phyloP scores from a whole-genome alignment of 1,140 invertebrate genomes.

The Oedothorax gibbosus region DNA sequence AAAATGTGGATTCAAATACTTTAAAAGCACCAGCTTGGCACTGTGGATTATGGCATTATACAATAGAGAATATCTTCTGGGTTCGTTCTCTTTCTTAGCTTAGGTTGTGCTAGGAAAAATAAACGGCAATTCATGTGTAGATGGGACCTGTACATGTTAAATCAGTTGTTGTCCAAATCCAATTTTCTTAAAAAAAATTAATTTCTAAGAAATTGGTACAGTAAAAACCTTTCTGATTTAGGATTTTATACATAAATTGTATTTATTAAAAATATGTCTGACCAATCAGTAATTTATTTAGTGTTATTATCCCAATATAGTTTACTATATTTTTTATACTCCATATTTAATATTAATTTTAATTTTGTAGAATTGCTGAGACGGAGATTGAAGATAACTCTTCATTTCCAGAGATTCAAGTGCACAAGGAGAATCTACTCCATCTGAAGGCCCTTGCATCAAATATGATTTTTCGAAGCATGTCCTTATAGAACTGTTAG shows the following conservation, averaged over 20 bases:
- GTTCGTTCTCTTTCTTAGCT: no score
- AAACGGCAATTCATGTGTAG: no score
- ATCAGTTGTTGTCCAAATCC: no score
- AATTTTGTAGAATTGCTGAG: background rate
- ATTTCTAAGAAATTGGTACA: no score
- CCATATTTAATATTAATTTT: background rate
- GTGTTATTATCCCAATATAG: background rate
- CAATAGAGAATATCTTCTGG: no score
- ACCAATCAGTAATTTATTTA: background rate
- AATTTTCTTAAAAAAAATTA: no score
- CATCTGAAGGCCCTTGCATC: background rate
- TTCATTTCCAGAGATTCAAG: background rate
- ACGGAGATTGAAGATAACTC: background rate
- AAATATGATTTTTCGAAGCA: conserved; percentile 50
- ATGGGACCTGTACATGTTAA: no score
- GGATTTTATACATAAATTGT: background rate
- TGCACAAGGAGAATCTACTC: background rate
- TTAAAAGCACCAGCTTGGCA: no score
- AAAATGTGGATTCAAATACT: no score
- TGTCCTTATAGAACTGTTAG: conserved; percentile 53
- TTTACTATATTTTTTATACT: background rate
- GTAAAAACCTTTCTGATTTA: no score
- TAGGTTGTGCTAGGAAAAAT: no score
- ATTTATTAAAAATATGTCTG: background rate
- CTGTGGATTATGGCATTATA: no score